Percentiles rank a stretch among this genome's conserved stretches.
phyloP scores from a whole-genome alignment of 2,888 invertebrate species.

The Ennomos quercinarius region DNA sequence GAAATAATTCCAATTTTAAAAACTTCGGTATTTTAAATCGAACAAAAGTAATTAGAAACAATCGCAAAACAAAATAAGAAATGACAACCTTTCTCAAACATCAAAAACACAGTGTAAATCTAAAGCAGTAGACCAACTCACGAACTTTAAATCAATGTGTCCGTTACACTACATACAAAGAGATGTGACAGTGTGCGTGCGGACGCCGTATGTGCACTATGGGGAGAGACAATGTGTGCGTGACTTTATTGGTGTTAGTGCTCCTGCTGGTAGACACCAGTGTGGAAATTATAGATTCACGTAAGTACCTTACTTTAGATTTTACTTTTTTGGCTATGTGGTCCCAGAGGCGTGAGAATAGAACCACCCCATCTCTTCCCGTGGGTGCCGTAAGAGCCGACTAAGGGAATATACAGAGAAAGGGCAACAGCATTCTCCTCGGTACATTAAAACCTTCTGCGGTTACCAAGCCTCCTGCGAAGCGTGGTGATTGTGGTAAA shows the following conservation, averaged over 20 bases:
- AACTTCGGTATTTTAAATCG: not conserved
- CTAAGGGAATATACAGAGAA: no score
- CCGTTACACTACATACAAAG: conserved; percentile 41
- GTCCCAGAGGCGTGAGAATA: no score
- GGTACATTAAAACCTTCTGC: no score
- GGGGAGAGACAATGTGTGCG: conserved; percentile 63
- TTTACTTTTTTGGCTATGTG: no score
- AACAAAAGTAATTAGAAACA: not conserved
- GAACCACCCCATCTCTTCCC: no score
- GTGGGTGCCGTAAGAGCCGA: no score
- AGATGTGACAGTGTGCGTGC: conserved; percentile 52
- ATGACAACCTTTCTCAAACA: conserved; percentile 3
- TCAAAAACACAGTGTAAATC: conserved; percentile 28
- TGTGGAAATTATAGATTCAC: conserved; percentile 72
- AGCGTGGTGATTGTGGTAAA: no score
- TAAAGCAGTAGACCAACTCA: conserved; percentile 29
- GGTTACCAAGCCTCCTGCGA: no score
- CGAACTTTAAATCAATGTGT: conserved; percentile 64
- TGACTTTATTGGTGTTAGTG: conserved; percentile 57
- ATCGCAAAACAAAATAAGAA: conserved; percentile 20
- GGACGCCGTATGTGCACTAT: conserved; percentile 61
- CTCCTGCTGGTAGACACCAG: conserved; percentile 63
- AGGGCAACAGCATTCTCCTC: no score
- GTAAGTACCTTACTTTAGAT: conserved; percentile 55
- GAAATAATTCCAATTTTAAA: conserved; percentile 9